Evolutionary conservation across 1,140 invertebrate species (phyloP).

Genomic region (Drosophila parabipectinata): DNA sequence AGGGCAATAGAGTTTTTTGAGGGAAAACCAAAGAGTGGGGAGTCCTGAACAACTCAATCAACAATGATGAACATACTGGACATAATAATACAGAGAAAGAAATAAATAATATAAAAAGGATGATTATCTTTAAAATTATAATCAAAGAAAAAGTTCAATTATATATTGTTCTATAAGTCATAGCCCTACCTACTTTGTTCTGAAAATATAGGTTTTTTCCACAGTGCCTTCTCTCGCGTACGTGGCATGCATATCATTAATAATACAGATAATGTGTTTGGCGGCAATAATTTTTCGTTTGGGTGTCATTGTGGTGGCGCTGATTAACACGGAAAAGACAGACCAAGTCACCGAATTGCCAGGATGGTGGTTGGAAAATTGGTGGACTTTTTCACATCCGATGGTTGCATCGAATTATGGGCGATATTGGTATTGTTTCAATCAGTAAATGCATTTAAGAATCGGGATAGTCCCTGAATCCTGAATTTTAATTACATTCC

Average conservation of each 20-base stretch:
- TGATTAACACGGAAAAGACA: conserved; percentile 66
- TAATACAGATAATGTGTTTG: conserved; percentile 77
- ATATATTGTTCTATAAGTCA: no score
- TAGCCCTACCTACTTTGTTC: no score
- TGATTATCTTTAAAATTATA: background rate
- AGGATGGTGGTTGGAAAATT: conserved; percentile 4
- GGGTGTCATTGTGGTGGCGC: conserved; percentile 56
- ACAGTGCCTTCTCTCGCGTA: conserved; percentile 36
- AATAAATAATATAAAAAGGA: background rate
- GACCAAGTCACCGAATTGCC: conserved; percentile 1
- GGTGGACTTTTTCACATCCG: background rate
- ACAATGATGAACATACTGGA: conserved; percentile 23
- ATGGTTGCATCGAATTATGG: conserved; percentile 14
- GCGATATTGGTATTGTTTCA: conserved; percentile 24
- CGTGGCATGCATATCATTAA: conserved; percentile 74
- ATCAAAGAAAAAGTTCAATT: no score
- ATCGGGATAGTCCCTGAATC: background rate
- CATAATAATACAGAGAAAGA: background rate
- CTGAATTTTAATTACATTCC: conserved; percentile 25
- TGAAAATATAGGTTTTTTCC: background rate
- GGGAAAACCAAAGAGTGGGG: no score
- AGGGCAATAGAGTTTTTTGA: background rate
- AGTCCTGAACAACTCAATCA: conserved; percentile 24
- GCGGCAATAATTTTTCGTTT: conserved; percentile 72
- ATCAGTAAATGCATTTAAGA: conserved; percentile 13